A percentile compares a stretch with the other conserved stretches of the same genome.
Evolutionary conservation across 2,888 invertebrate species (phyloP).

Genomic region (Blomia tropicalis): DNA sequence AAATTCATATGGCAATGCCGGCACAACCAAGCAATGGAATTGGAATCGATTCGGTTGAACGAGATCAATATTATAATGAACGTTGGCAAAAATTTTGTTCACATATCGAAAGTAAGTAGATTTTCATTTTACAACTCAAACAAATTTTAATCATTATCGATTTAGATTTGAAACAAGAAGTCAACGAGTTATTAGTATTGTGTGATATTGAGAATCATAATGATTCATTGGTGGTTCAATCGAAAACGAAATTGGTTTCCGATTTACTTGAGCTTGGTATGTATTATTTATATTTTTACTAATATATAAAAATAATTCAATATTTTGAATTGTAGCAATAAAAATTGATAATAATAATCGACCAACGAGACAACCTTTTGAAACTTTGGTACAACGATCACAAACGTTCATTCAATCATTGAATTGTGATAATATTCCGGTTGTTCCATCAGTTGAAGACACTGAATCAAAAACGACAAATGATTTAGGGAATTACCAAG

Average conservation of each 20-base stretch:
- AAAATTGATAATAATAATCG: constrained; percentile 9
- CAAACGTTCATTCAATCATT: not conserved
- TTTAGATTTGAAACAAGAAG: not conserved
- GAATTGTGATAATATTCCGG: not conserved
- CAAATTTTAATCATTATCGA: too few species aligned
- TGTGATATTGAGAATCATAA: constrained; percentile 3
- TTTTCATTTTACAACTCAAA: not conserved
- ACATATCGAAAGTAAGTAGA: not conserved
- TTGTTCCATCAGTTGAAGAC: too few species aligned
- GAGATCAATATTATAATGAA: not conserved
- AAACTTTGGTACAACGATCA: not conserved
- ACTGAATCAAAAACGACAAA: too few species aligned
- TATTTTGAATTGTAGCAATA: not conserved
- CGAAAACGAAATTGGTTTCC: not conserved
- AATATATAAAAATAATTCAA: not conserved
- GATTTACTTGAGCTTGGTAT: constrained; percentile 1
- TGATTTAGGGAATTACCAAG: too few species aligned
- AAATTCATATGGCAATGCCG: not conserved
- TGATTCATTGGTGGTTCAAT: not conserved
- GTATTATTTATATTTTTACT: not conserved
- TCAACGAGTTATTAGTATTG: not conserved
- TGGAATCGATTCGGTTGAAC: not conserved
- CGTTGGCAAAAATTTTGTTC: not conserved
- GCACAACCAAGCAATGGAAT: not conserved
- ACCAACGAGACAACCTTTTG: not conserved